Conservation (phyloP, 2,888 invertebrate genomes). For the Idaea biselata region DNA sequence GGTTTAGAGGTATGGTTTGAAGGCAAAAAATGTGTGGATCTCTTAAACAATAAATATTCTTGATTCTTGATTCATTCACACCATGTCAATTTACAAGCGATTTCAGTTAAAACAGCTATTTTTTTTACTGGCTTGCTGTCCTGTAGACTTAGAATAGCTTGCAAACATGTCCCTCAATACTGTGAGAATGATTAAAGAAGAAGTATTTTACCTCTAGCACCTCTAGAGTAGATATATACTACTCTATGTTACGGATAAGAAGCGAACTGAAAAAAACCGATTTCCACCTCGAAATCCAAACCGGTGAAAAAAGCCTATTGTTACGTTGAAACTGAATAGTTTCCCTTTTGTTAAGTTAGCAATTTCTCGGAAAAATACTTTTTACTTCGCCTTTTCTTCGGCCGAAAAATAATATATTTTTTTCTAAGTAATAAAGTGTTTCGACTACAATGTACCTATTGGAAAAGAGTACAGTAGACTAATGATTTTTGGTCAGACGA, state of each 20-base stretch:
- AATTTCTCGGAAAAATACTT: neutral
- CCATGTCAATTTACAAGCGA: too few relatives aligned
- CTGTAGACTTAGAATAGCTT: too few relatives aligned
- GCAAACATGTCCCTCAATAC: too few relatives aligned
- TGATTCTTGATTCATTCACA: too few relatives aligned
- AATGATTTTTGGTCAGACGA: neutral
- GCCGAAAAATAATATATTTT: slow-evolving; percentile 5
- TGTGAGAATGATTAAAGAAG: too few relatives aligned
- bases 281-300: neutral
- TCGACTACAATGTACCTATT: slow-evolving; percentile 1
- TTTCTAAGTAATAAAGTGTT: slow-evolving; percentile 5
- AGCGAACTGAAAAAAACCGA: neutral
- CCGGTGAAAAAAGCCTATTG: neutral
- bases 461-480: neutral
- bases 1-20: too few relatives aligned
- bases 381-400: neutral
- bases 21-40: too few relatives aligned
- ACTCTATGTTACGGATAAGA: neutral
- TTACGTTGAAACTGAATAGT: neutral
- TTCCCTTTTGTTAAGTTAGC: neutral
- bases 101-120: too few relatives aligned
- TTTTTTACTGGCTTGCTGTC: too few relatives aligned
- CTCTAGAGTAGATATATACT: too few relatives aligned
- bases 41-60: too few relatives aligned
- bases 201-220: too few relatives aligned